A percentile compares a stretch with the other conserved stretches of the same genome.
These are phyloP conservation scores for Amphimallon solstitiale DNA, from an alignment of 2,888 invertebrate species.

Conservation along the genomic window DNA sequence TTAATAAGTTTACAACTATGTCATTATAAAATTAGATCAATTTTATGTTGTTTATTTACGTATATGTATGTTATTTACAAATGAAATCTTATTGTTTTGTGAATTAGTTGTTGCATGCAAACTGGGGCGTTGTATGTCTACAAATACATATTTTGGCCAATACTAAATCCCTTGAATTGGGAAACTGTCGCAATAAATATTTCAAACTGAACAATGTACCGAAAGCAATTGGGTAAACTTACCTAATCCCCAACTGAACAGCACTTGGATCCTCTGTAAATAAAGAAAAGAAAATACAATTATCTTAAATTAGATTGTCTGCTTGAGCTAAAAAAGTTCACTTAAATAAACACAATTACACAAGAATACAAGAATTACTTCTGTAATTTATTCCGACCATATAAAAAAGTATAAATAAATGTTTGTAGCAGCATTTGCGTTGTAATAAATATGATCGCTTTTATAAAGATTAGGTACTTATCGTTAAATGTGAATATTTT, in stretches of 20 bases:
- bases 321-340: constrained; percentile 14
- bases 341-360: constrained; percentile 23
- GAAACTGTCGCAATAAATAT: constrained; percentile 22
- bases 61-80: too few relatives aligned
- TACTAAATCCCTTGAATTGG: constrained; percentile 19
- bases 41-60: too few relatives aligned
- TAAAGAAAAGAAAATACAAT: constrained; percentile 17
- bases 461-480: constrained; percentile 23
- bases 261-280: neutral
- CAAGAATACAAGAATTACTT: constrained; percentile 12
- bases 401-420: constrained; percentile 23
- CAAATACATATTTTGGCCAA: constrained; percentile 3
- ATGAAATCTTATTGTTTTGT: too few relatives aligned
- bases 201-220: constrained; percentile 2
- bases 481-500: constrained; percentile 22
- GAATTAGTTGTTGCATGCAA: neutral
- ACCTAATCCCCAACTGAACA: constrained; percentile 25
- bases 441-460: constrained; percentile 20
- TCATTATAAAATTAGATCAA: too few relatives aligned
- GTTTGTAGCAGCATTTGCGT: constrained; percentile 19
- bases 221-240: constrained; percentile 25
- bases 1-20: too few relatives aligned
- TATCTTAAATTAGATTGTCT: constrained; percentile 27
- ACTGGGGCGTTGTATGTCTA: neutral
- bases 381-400: constrained; percentile 18